Percentiles rank a stretch among this genome's conserved stretches.
These are phyloP conservation scores for Seladonia tumulorum DNA, from an alignment of 2,888 invertebrate species.

Conservation along the genomic window DNA sequence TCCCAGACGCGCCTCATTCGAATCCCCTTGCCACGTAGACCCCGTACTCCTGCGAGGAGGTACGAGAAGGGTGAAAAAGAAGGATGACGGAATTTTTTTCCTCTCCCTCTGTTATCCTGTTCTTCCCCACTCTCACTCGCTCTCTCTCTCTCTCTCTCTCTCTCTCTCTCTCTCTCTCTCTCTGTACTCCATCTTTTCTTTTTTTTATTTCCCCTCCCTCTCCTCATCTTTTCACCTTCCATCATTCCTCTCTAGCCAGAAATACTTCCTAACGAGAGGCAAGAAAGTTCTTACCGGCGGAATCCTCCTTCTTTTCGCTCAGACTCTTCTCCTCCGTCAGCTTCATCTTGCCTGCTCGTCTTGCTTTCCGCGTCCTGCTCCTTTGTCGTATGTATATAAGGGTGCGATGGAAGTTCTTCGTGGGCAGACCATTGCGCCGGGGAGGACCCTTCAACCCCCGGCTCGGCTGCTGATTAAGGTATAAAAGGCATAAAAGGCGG, in stretches of 20 bases:
- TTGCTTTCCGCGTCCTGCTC: constrained; percentile 40
- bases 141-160: constrained; percentile 8
- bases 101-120: background rate
- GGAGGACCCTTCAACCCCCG: constrained; percentile 68
- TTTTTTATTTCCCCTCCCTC: background rate
- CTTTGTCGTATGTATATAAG: constrained; percentile 56
- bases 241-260: constrained; percentile 33
- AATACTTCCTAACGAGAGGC: constrained; percentile 66
- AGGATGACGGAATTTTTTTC: constrained; percentile 52
- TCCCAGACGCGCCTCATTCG: constrained; percentile 67
- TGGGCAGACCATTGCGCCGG: constrained; percentile 67
- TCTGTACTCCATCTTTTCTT: constrained; percentile 17
- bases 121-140: constrained; percentile 2
- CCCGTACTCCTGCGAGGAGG: constrained; percentile 31
- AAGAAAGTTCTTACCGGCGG: constrained; percentile 64
- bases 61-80: constrained; percentile 19
- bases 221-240: constrained; percentile 23
- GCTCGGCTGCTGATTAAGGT: constrained; percentile 71
- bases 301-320: constrained; percentile 31
- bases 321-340: constrained; percentile 8
- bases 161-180: constrained; percentile 8
- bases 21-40: constrained; percentile 52
- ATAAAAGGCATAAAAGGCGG: constrained; percentile 73
- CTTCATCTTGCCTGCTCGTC: constrained; percentile 18
- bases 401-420: constrained; percentile 59